Percentiles rank a stretch among this genome's conserved stretches.
Evolutionary conservation across 2,797 vertebrate genomes (phyloP).

Genomic region (Paratrypauchen microcephalus): DNA sequence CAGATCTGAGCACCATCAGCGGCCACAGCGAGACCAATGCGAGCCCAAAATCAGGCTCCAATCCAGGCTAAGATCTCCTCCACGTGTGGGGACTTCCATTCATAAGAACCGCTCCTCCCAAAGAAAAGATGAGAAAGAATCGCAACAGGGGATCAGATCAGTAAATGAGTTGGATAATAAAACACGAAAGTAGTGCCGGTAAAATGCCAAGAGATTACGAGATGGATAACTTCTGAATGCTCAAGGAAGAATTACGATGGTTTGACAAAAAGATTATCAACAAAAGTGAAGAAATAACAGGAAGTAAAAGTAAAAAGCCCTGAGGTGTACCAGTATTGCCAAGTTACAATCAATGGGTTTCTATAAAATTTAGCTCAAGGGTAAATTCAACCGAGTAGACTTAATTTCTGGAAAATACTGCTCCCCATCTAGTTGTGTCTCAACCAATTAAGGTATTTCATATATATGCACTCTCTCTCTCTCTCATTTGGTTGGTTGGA

Average conservation of each 20-base stretch:
- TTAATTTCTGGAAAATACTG: not conserved
- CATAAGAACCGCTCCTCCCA: slow-evolving; percentile 88
- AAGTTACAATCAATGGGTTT: not conserved
- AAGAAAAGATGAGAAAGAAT: slow-evolving; percentile 89
- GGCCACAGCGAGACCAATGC: slow-evolving; percentile 96
- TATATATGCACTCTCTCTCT: too few species aligned
- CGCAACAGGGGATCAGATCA: slow-evolving; percentile 54
- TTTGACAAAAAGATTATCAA: slow-evolving; percentile 2
- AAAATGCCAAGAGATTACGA: slow-evolving; percentile 44
- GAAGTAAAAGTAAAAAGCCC: not conserved
- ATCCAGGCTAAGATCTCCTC: slow-evolving; percentile 98
- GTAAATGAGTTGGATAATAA: slow-evolving; percentile 33
- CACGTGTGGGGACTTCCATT: slow-evolving; percentile 84
- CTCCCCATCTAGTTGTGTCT: too few species aligned
- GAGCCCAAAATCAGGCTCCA: slow-evolving; percentile 59
- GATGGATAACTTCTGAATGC: slow-evolving; percentile 4
- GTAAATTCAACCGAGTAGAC: not conserved
- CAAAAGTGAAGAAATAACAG: slow-evolving; percentile 1
- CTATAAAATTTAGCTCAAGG: not conserved
- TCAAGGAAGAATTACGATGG: not conserved
- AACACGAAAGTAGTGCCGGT: slow-evolving; percentile 25
- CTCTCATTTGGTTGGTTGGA: too few species aligned
- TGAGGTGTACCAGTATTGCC: not conserved
- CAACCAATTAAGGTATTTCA: too few species aligned
- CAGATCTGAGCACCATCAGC: slow-evolving; percentile 99